Evolutionary conservation across 1,140 invertebrate genomes (phyloP), one percentile per base, ranked within the genome.

Genomic region (Aleiodes sp.): DNA sequence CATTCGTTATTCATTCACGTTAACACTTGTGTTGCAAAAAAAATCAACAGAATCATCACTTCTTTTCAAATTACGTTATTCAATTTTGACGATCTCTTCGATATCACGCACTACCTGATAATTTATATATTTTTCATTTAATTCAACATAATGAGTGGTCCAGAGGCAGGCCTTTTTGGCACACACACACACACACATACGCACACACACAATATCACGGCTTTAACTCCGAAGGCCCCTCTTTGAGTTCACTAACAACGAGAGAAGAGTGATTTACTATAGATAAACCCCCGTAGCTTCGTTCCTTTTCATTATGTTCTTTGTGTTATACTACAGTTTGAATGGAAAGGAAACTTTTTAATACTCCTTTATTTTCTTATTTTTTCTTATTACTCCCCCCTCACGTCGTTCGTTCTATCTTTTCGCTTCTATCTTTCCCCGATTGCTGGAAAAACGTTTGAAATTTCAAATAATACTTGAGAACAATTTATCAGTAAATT

Each of bases 171-270:
- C 21, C 19, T 52, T 46, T 16, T 19, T 3, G n/a, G n/a, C n/a
- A n/a, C n/a, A n/a, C n/a, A n/a, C n/a, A n/a, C n/a, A n/a, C n/a
- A n/a, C n/a, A n/a, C n/a, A n/a, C n/a, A n/a, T n/a, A n/a, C n/a
- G n/a, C n/a, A 52, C 46, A 16, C 46, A 52, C 46, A 52, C 46
- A 52, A 52, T 52, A 52, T 52, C 46, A 52, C 46, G n/a, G n/a
- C 26, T 21, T 52, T 9, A 46, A 19, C 14, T 46, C 16, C n/a
- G 8, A n/a, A n/a, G 6, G 14, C 41, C 2, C 14, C 4, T 21
- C 46, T 52, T 24, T 52, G 46, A 52, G 19, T 52, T 52, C 21
- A 24, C 46, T 52, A 24, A 21, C 19, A 52, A 52, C 46, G 46
- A 46, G n/a, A n/a, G 41, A 24, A 24, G 46, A 52, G 46, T 52